phyloP scores from a whole-genome alignment of 2,888 invertebrate species.

The Cyaniris semiargus region DNA sequence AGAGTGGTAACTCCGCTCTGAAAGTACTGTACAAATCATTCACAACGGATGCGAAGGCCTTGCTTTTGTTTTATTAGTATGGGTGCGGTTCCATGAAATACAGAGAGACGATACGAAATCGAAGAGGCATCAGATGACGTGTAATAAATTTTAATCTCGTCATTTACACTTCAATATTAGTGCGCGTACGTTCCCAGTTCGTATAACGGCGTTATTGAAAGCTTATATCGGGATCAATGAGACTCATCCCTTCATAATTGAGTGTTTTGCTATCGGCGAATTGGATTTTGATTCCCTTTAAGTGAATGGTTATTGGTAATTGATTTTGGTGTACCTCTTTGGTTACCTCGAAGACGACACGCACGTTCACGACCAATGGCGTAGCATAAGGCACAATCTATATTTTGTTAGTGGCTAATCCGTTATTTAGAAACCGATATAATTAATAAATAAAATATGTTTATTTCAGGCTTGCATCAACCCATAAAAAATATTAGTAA shows the following conservation, averaged over 20 bases:
- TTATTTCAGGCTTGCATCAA: too few species aligned
- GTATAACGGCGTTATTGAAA: constrained; percentile 22
- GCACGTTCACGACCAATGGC: neutral
- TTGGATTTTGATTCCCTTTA: constrained; percentile 23
- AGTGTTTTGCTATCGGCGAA: constrained; percentile 27
- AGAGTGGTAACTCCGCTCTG: too few species aligned
- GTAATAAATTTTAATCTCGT: constrained; percentile 27
- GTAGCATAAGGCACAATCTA: too few species aligned
- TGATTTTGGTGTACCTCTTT: constrained; percentile 6
- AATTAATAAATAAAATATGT: too few species aligned
- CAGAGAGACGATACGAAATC: too few species aligned
- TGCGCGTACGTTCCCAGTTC: neutral
- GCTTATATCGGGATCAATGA: constrained; percentile 26
- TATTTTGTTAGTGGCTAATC: too few species aligned
- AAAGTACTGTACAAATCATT: too few species aligned
- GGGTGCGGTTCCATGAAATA: neutral
- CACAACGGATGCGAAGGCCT: too few species aligned
- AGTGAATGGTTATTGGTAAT: constrained; percentile 3
- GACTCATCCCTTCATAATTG: constrained; percentile 28
- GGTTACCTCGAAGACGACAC: neutral
- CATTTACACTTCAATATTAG: constrained; percentile 9
- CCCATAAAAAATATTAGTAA: too few species aligned
- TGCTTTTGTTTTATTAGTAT: neutral
- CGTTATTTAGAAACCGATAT: too few species aligned
- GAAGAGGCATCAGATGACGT: neutral